These are phyloP conservation scores for Chionodraco myersi DNA, from an alignment of 2,113 vertebrate genomes.

Conservation along the genomic window DNA sequence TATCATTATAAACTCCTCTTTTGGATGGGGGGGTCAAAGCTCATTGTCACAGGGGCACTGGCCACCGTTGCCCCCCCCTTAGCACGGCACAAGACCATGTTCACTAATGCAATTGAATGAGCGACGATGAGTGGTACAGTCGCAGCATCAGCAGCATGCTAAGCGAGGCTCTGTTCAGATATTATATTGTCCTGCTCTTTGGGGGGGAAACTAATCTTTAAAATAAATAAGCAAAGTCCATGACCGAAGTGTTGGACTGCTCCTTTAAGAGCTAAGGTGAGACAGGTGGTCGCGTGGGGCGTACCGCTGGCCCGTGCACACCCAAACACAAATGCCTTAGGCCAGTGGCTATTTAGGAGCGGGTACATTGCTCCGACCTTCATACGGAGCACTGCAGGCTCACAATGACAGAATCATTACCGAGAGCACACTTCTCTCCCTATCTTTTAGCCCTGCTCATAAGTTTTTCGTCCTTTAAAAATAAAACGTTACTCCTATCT, in stretches of 20 bases:
- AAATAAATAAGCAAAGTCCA: neutral
- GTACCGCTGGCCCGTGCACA: constrained; percentile 23
- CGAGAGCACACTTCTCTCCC: neutral
- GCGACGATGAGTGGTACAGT: neutral
- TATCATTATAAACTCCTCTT: too few relatives aligned
- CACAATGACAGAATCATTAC: constrained; percentile 12
- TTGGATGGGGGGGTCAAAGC: too few relatives aligned
- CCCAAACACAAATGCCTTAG: constrained; percentile 28
- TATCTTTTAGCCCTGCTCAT: neutral
- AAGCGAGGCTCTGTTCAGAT: neutral
- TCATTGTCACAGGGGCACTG: too few relatives aligned
- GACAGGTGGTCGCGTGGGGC: constrained; percentile 48
- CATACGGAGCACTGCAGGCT: constrained; percentile 9
- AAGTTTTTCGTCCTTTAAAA: constrained; percentile 1
- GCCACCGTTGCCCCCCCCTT: too few relatives aligned
- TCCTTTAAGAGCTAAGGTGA: constrained; percentile 47
- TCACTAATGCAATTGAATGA: neutral
- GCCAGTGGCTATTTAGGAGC: constrained; percentile 33
- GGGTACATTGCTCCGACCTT: constrained; percentile 17
- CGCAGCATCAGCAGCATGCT: neutral
- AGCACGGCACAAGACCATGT: too few relatives aligned
- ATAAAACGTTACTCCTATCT: neutral
- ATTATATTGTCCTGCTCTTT: too few relatives aligned
- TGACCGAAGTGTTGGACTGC: neutral
- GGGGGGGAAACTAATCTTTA: too few relatives aligned